A percentile compares a stretch with the other conserved stretches of the same genome.
Conservation (phyloP, 2,888 invertebrate species). For the Orthosia incerta region DNA sequence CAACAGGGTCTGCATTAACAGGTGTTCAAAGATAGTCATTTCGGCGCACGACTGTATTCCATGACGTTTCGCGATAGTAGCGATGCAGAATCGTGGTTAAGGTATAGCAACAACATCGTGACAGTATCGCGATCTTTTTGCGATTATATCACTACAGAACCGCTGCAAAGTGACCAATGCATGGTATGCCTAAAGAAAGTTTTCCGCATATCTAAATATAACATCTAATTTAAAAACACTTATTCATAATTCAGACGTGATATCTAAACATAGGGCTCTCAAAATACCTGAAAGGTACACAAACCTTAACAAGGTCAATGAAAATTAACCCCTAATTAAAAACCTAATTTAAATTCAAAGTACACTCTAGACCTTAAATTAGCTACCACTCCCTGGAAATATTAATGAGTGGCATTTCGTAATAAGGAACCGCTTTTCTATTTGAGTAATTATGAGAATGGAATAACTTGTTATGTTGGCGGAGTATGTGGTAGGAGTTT, state of each 20-base stretch:
- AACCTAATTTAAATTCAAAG: constrained; percentile 50
- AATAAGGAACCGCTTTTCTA: constrained; percentile 34
- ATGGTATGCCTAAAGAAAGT: too few species aligned
- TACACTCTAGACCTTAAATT: constrained; percentile 37
- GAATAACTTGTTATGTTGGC: not conserved
- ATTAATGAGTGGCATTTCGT: constrained; percentile 51
- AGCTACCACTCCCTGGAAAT: constrained; percentile 33
- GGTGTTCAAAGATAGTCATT: too few species aligned
- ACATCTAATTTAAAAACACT: not conserved
- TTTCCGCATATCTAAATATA: not conserved
- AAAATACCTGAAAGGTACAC: constrained; percentile 21
- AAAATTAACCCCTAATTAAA: constrained; percentile 32
- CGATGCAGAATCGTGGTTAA: too few species aligned
- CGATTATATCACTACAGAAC: too few species aligned
- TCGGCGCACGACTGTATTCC: too few species aligned
- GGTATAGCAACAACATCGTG: too few species aligned
- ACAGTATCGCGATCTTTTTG: too few species aligned
- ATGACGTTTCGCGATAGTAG: too few species aligned
- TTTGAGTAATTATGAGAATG: constrained; percentile 43
- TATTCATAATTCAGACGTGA: not conserved
- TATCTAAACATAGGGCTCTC: constrained; percentile 5
- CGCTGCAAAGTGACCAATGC: too few species aligned
- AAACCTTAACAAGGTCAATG: constrained; percentile 3
- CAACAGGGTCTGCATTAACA: too few species aligned
- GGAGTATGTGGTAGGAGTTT: not conserved